These are phyloP conservation scores for Octodon degus DNA, from an alignment of 2,113 vertebrate species.

Conservation along the genomic window DNA sequence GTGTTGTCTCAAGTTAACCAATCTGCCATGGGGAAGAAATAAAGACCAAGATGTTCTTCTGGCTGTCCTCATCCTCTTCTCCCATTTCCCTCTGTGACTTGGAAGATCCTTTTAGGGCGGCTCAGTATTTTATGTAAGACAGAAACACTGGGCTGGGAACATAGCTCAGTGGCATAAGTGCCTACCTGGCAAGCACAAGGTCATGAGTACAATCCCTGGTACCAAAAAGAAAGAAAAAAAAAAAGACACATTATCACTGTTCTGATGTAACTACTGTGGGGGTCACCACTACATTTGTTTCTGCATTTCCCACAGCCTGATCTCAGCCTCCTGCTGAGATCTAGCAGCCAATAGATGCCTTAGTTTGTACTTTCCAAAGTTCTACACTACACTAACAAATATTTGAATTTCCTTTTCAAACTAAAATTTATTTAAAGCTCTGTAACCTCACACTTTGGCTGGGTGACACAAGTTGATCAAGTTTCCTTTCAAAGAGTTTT, in stretches of 20 bases:
- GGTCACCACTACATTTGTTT: neutral
- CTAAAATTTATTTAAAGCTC: neutral
- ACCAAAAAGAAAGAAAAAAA: too few relatives aligned
- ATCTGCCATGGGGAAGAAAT: neutral
- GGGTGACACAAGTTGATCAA: conserved; percentile 25
- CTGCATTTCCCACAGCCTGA: neutral
- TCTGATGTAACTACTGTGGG: neutral
- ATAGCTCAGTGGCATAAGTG: too few relatives aligned
- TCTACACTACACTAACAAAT: neutral
- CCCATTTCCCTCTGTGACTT: neutral
- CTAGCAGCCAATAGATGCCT: neutral
- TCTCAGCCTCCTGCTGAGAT: neutral
- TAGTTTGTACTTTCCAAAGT: neutral
- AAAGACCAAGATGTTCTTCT: neutral
- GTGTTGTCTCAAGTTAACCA: neutral
- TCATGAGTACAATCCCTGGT: too few relatives aligned
- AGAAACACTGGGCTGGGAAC: neutral
- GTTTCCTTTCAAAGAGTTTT: conserved; percentile 57
- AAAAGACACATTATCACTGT: neutral
- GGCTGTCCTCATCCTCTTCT: neutral
- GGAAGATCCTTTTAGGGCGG: neutral
- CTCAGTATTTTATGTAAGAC: neutral
- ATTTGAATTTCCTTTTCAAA: neutral
- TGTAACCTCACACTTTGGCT: conserved; percentile 46
- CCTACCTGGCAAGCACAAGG: too few relatives aligned